phyloP scores from a whole-genome alignment of 2,113 vertebrate species.

The Thamnophis sirtalis region DNA sequence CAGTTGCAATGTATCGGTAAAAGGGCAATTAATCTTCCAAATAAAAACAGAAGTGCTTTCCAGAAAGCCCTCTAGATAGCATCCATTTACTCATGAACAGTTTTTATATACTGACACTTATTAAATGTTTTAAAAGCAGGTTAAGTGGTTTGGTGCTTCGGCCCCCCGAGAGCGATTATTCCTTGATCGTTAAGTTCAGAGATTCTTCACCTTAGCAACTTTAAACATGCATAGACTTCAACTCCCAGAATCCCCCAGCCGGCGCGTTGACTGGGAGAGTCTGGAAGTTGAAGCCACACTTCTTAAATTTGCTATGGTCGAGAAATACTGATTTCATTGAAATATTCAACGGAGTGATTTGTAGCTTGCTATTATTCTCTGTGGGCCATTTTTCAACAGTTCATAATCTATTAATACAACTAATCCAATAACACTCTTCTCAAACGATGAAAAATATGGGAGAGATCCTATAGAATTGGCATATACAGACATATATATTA shows the following conservation, averaged over 20 bases:
- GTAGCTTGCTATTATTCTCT: neutral
- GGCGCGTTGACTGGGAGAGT: neutral
- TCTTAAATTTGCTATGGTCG: neutral
- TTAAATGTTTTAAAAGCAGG: neutral
- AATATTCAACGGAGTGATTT: neutral
- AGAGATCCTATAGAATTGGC: neutral
- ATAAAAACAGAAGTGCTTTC: neutral
- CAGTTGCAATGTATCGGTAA: neutral
- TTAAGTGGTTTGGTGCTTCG: neutral
- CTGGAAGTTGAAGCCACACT: neutral
- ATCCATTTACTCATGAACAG: neutral
- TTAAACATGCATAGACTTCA: neutral
- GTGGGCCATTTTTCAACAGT: neutral
- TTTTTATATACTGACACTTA: neutral
- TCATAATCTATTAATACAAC: neutral
- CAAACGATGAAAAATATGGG: neutral
- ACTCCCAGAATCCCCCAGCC: neutral
- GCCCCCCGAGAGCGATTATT: neutral
- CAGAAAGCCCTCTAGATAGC: neutral
- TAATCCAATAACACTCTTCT: neutral
- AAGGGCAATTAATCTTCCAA: constrained; percentile 2
- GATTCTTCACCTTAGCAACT: neutral
- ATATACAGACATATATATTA: neutral
- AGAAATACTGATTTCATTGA: neutral
- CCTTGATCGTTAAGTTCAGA: neutral